These are phyloP conservation scores for Ceyx cyanopectus DNA, from an alignment of 2,113 vertebrate genomes.

Conservation along the genomic window DNA sequence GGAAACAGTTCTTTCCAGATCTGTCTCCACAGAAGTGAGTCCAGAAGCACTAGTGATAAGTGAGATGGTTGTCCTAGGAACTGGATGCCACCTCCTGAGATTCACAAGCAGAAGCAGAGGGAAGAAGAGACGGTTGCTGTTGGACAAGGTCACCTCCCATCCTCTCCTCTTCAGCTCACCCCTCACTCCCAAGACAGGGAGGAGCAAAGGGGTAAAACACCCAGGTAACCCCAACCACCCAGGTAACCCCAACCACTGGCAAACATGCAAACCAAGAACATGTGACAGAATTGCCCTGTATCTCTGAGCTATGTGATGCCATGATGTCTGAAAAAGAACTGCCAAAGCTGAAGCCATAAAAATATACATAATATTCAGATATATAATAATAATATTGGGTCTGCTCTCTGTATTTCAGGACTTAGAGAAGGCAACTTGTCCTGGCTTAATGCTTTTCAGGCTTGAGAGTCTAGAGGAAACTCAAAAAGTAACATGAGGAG, in stretches of 20 bases:
- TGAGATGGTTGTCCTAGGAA: background rate
- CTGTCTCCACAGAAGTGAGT: background rate
- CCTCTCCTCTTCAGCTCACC: background rate
- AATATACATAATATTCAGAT: background rate
- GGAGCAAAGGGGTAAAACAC: background rate
- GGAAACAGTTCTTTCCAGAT: background rate
- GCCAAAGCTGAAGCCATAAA: background rate
- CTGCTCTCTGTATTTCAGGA: background rate
- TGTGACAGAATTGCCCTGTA: background rate
- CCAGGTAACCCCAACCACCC: background rate
- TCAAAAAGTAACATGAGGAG: background rate
- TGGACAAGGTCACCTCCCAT: background rate
- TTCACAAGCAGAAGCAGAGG: background rate
- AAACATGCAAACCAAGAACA: background rate
- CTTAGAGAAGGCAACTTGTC: background rate
- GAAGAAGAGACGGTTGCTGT: background rate
- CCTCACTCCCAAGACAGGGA: background rate
- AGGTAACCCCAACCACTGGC: background rate
- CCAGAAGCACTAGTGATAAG: background rate
- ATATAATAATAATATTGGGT: background rate
- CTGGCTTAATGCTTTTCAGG: background rate
- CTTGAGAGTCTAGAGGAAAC: background rate
- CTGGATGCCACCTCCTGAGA: background rate
- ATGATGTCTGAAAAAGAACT: background rate
- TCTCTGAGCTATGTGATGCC: background rate